Evolutionary conservation across 35 echinoderm and acorn worm genomes (phyloP).

Genomic region (Ophioderma brevispina): DNA sequence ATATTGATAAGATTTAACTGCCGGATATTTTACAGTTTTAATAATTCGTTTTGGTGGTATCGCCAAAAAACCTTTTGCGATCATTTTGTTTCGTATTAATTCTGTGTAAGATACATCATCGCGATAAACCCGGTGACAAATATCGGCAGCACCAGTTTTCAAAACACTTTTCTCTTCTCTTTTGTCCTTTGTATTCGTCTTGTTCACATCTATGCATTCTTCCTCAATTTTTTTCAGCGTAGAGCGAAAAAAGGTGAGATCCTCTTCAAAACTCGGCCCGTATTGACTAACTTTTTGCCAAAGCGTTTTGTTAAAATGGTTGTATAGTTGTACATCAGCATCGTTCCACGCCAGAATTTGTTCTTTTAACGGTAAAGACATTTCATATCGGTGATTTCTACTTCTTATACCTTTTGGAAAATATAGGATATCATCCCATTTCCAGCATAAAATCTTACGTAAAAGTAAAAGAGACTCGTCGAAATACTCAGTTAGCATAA

Average conservation of each 20-base stretch:
- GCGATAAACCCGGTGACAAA: not conserved
- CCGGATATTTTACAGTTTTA: too few species aligned
- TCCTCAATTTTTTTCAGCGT: slow-evolving; percentile 7
- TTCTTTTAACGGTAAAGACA: not conserved
- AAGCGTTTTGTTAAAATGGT: slow-evolving; percentile 78
- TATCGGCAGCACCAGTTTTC: not conserved
- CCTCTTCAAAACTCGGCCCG: slow-evolving; percentile 26
- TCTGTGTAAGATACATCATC: not conserved
- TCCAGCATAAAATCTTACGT: slow-evolving; percentile 80
- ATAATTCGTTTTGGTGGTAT: not conserved
- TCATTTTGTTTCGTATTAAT: not conserved
- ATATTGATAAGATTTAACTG: too few species aligned
- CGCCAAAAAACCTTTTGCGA: not conserved
- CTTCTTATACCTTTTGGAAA: slow-evolving; percentile 49
- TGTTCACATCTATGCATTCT: slow-evolving; percentile 42
- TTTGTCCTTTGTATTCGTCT: not conserved
- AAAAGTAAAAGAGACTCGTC: slow-evolving; percentile 85
- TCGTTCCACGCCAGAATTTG: slow-evolving; percentile 65
- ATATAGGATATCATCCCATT: slow-evolving; percentile 87
- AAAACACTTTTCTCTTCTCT: not conserved
- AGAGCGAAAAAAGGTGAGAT: not conserved
- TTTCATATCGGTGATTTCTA: slow-evolving; percentile 6
- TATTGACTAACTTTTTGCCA: slow-evolving; percentile 69
- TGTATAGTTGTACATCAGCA: slow-evolving; percentile 67
- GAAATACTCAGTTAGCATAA: slow-evolving; percentile 85